Evolutionary conservation across 1,140 invertebrate genomes (phyloP), one percentile per base, ranked within the genome.

Genomic region (Triops longicaudatus): DNA sequence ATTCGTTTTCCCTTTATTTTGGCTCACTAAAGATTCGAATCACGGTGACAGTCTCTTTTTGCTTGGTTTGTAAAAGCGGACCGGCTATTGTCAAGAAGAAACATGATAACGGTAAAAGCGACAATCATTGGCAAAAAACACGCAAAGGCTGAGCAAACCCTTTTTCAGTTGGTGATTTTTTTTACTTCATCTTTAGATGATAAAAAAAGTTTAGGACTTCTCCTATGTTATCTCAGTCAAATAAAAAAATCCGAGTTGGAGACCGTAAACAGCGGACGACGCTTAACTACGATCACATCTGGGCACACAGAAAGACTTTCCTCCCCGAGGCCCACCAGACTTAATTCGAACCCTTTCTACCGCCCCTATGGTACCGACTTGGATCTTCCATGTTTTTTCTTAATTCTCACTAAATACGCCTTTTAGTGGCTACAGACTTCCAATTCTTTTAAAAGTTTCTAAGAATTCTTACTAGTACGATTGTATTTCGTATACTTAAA

Each of bases 141-240:
- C 50, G 22, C 50, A 63, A 63, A 63, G 50, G 50, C 50, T 63
- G 50, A 63, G 50, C 50, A 63, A 63, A 63, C 50, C 50, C 50
- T 63, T 63, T 63, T 63, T 63, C 22, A 63, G 14, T 63, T 63
- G 50, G 50, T 63, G 50, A 14, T 14, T 63, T 63, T 22, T 63
- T 63, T 17, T 17, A 12, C 43, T 63, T 63, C 31, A 7, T 37
- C 31, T 37, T 37, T 7, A 7, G 31, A 37, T 7, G 31, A 37
- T 7, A 2, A 37, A 37, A 37, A 37, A 37, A 37, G 31, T 37
- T 37, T 37, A 2, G n/a, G 31, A 37, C 31, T 37, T 37, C 31
- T 37, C 31, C 31, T 37, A 37, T 37, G 31, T 37, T 37, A 37
- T 37, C 2, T 37, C 31, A 37, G 7, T 37, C 31, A 37, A 2